Conservation (phyloP, 2,113 vertebrate genomes). For the Acanthisitta chloris region DNA sequence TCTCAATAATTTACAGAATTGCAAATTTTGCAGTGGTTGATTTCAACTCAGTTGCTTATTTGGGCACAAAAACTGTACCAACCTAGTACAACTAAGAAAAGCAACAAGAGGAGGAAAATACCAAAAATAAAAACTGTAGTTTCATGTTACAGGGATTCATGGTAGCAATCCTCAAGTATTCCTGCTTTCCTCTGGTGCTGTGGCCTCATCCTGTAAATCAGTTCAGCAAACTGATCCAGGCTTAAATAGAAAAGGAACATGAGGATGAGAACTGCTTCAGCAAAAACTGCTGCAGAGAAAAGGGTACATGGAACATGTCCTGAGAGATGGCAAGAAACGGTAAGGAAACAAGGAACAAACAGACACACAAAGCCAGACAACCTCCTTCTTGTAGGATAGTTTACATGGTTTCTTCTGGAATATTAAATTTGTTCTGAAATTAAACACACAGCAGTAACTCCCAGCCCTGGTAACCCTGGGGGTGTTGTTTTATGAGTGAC, state of each 20-base stretch:
- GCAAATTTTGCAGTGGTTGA: background rate
- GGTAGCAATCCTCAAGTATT: background rate
- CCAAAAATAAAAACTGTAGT: background rate
- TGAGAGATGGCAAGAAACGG: background rate
- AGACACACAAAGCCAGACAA: background rate
- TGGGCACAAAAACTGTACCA: background rate
- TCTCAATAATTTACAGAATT: background rate
- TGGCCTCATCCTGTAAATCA: background rate
- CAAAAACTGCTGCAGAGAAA: background rate
- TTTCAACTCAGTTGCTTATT: background rate
- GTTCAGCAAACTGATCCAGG: background rate
- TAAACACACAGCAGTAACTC: background rate
- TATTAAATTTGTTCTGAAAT: background rate
- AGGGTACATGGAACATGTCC: background rate
- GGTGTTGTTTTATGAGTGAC: background rate
- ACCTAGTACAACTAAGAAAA: background rate
- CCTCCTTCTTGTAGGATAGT: background rate
- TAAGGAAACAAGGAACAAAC: background rate
- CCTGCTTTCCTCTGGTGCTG: background rate
- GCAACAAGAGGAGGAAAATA: background rate
- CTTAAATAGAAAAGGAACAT: background rate
- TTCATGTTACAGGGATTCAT: background rate
- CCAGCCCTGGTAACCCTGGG: background rate
- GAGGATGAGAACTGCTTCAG: background rate
- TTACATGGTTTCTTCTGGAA: background rate